These are phyloP conservation scores for Teleopsis dalmanni DNA, from an alignment of 1,140 invertebrate genomes.

Conservation along the genomic window DNA sequence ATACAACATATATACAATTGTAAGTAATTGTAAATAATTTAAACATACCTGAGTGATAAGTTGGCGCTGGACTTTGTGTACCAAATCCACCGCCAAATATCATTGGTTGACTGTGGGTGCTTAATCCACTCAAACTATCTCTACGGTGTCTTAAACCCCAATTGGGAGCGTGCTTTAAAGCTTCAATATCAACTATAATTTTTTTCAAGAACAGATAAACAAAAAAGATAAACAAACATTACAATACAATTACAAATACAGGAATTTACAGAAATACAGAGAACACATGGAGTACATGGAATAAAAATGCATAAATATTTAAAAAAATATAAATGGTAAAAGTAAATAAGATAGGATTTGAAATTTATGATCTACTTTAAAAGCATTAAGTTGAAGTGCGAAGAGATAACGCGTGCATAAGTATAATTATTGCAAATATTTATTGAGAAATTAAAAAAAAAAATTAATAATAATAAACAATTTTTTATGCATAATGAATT, in stretches of 20 bases:
- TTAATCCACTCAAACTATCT: constrained; percentile 46
- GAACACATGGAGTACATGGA: neutral
- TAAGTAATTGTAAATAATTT: neutral
- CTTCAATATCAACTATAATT: constrained; percentile 43
- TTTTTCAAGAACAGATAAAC: constrained; percentile 16
- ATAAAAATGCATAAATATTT: neutral
- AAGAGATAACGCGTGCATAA: too few species aligned
- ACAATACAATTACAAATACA: constrained; percentile 14
- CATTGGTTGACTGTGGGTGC: constrained; percentile 43
- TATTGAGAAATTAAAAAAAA: too few species aligned
- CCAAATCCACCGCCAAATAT: constrained; percentile 40
- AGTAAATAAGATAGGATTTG: too few species aligned
- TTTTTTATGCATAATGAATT: too few species aligned
- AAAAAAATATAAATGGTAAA: too few species aligned
- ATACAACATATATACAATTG: neutral
- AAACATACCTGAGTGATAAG: constrained; percentile 42
- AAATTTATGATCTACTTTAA: too few species aligned
- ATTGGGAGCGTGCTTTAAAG: constrained; percentile 43
- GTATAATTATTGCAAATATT: too few species aligned
- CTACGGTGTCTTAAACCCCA: constrained; percentile 45
- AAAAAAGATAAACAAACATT: constrained; percentile 17
- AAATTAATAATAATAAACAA: too few species aligned
- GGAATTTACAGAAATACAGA: constrained; percentile 14
- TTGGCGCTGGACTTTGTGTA: constrained; percentile 43
- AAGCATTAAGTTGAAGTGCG: too few species aligned